Evolutionary conservation across 2,113 vertebrate genomes (phyloP).

Genomic region (Scortum barcoo): DNA sequence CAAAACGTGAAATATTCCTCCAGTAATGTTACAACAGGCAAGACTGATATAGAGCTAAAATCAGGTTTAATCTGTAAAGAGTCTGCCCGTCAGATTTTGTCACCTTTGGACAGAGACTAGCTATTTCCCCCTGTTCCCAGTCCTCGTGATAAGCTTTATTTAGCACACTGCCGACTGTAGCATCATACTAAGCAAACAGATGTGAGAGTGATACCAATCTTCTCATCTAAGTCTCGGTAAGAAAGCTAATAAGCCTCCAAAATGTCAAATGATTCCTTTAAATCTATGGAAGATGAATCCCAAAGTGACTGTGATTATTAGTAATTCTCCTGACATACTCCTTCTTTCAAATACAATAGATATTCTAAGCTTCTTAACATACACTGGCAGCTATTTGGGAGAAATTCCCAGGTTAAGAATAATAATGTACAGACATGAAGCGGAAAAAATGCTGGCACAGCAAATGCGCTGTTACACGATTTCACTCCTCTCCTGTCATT

Average conservation of each 20-base stretch:
- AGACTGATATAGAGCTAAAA: no score
- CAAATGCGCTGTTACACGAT: background rate
- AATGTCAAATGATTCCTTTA: background rate
- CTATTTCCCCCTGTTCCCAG: background rate
- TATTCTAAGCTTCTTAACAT: background rate
- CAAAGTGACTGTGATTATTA: background rate
- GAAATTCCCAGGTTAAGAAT: background rate
- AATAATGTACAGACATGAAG: background rate
- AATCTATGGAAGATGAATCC: constrained; percentile 8
- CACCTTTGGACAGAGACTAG: background rate
- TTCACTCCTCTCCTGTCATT: background rate
- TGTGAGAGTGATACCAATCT: background rate
- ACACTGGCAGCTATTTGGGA: background rate
- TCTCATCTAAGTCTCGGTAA: background rate
- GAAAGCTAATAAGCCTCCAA: background rate
- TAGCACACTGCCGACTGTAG: background rate
- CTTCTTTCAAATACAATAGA: background rate
- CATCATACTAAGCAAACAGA: background rate
- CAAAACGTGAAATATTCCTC: background rate
- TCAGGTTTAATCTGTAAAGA: background rate
- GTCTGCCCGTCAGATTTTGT: background rate
- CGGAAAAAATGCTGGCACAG: background rate
- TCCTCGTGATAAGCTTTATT: background rate
- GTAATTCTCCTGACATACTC: background rate
- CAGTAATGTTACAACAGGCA: background rate